Evolutionary conservation across 2,113 vertebrate genomes (phyloP).

Genomic region (Archilochus colubris): DNA sequence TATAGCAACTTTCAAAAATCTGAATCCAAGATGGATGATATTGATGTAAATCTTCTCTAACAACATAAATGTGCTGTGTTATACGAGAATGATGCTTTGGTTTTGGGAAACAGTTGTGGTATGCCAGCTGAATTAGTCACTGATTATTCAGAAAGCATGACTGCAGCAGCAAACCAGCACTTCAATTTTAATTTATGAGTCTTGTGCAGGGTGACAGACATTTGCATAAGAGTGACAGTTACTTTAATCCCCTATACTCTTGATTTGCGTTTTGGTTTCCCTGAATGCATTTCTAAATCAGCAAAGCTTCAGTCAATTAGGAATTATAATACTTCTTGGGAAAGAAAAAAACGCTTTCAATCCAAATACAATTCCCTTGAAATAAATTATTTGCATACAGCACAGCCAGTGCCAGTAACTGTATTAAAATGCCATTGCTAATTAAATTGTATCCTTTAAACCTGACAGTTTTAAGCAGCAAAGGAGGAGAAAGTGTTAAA

Average conservation of each 20-base stretch:
- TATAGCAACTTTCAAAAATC: slow-evolving; percentile 12
- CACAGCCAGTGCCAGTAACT: background rate
- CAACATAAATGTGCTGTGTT: background rate
- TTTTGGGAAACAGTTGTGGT: slow-evolving; percentile 42
- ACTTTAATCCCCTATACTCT: slow-evolving; percentile 49
- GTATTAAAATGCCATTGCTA: slow-evolving; percentile 30
- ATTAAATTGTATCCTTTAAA: slow-evolving; percentile 16
- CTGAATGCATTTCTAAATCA: slow-evolving; percentile 48
- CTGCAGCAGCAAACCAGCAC: slow-evolving; percentile 23
- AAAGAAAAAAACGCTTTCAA: slow-evolving; percentile 25
- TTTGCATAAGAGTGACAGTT: slow-evolving; percentile 65
- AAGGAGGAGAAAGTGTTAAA: slow-evolving; percentile 18
- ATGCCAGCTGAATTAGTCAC: slow-evolving; percentile 36
- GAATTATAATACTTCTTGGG: slow-evolving; percentile 47
- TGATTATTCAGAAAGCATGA: slow-evolving; percentile 52
- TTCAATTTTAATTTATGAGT: slow-evolving; percentile 67
- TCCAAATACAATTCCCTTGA: slow-evolving; percentile 19
- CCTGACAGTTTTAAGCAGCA: background rate
- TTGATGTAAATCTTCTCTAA: slow-evolving; percentile 14
- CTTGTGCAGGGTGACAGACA: slow-evolving; percentile 40
- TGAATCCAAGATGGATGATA: slow-evolving; percentile 19
- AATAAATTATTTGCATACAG: slow-evolving; percentile 32
- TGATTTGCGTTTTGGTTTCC: slow-evolving; percentile 37
- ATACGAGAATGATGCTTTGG: background rate
- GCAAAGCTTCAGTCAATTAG: slow-evolving; percentile 34